Base-by-base conservation (phyloP, 2,113 vertebrate genomes). In the Tringa solitaria region DNA sequence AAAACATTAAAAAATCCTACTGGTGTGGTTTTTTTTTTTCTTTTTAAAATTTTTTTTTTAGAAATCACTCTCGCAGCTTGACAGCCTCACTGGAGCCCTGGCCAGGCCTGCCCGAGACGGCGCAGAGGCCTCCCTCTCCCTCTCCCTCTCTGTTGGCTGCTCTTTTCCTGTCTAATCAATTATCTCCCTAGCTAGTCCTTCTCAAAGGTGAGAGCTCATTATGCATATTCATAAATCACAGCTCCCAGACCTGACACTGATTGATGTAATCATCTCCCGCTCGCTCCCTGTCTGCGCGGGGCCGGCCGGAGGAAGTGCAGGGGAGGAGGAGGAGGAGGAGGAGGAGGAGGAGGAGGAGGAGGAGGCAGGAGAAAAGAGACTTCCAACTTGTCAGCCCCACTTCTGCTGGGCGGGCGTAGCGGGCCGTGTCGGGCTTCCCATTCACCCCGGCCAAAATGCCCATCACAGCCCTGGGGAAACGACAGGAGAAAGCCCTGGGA, bases 151-250 rank as follows among this genome's bases (percentile, higher is more conserved):
- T 83, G 79, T 54, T 95, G 96, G 96, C 95, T 97, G 95, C 96
- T 97, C 97, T 97, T 98, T 98, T 98, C 97, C 98, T 98, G 98
- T 98, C 98, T 97, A 98, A 99, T 99, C 98, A 98, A 98, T 98
- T 98, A 98, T 98, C 97, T 97, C 96, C 97, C 95, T 97, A 90
- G 95, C 98, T 97, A 98, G 97, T 97, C 98, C 96, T 96, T 97
- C 97, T 96, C 97, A 97, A 97, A 98, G 98, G 96, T 97, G 97
- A 97, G 97, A 97, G 84, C 97, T 97, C 94, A 98, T 97, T 94
- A 98, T 98, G 98, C 98, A 99, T 98, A 98, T 99, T 98, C 97
- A 98, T 98, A 98, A 98, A 98, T 96, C 97, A 97, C 97, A 95
- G 92, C 97, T 98, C 95, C 96, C 97, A 96, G 97, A 81, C 90